Evolutionary conservation across 1,140 invertebrate species (phyloP), one percentile per base, ranked within the genome.

Genomic region (Drosophila prosaltans): DNA sequence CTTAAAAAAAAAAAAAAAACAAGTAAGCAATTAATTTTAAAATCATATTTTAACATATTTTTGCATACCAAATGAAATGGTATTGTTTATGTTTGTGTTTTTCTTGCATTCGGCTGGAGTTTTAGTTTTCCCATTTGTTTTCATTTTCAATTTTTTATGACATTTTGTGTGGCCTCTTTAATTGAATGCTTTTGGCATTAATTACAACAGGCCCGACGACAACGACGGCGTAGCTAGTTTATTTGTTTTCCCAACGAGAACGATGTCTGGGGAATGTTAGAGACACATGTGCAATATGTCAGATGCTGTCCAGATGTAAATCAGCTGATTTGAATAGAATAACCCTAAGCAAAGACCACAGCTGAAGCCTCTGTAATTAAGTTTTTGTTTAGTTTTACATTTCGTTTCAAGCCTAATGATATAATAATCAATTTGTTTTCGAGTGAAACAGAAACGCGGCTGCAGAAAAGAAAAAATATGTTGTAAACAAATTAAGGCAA

Each of bases 401-500:
- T 66, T 74, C 60, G 71, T 84, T 60, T 69, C 72, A 78, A 73
- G 67, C 78, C 67, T 62, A 78, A 63, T 66, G 80, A 83, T 75
- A 79, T 70, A 59, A 80, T 59, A 67, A 43, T 76, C 72, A 71
- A 76, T 69, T 73, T 65, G 65, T 41, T 65, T 72, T 81, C 71
- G 64, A 67, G 0, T 55, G 43, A 59, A 76, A 76, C 74, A 75
- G 74, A 78, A 78, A 78, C 67, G 69, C 57, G 71, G 74, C 83
- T 74, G 79, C 83, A 88, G 86, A 63, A 80, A 88, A 88, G 86
- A 63, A 80, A 83, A 88, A 86, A 86, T 88, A 86, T 83, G 79
- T 80, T 90, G 85, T 90, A 90, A 90, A 90, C 85, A 90, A 90
- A 90, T 90, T 75, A 90, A 70, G 66, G 78, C 82, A 81, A 90